Evolutionary conservation across 2,888 invertebrate genomes (phyloP), one percentile per base, ranked within the genome.

Genomic region (Stegana nigrithorax): DNA sequence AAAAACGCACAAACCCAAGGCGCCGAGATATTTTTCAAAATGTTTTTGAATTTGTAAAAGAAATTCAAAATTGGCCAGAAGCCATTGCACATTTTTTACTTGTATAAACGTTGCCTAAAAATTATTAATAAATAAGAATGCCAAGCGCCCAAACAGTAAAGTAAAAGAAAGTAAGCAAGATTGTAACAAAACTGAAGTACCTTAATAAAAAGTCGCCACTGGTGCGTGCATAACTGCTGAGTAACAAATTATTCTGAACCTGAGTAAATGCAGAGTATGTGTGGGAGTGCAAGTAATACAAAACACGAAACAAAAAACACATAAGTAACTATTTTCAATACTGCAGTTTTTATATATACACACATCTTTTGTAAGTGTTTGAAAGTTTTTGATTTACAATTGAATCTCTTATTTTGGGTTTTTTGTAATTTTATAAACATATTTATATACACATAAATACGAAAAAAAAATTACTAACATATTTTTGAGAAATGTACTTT

Each of bases 351-450:
- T 47, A 23, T 47, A 47, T 47, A 47, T 47, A 47, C n/a, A n/a
- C n/a, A 39, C 6, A 5, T 39, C 17, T 39, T 39, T 39, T 39
- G 39, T 39, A 39, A 25, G 21, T 47, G 25, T 47, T 21, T 17
- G 23, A 21, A 45, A 45, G 10, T 66, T 76, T 14, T 26, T 17
- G n/a, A 21, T 25, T 55, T 55, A 19, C 6, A n/a, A 4, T 55
- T 55, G 19, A 32, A 17, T n/a, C 19, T n/a, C 8, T n/a, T 21
- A 36, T 56, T 56, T 36, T 39, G 21, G 12, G 32, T 53, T 60
- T 73, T 77, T 77, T 77, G 77, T 73, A 77, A 69, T 73, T 73
- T 77, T 78, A 67, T 72, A 70, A 67, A 59, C 62, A 58, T 17
- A 65, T 63, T 66, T 53, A 53, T 53, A 36, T 59, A 64, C n/a